Percentiles rank a stretch among this genome's conserved stretches.
Evolutionary conservation across 2,797 vertebrate species (phyloP).

Genomic region (Taenioides sp.): DNA sequence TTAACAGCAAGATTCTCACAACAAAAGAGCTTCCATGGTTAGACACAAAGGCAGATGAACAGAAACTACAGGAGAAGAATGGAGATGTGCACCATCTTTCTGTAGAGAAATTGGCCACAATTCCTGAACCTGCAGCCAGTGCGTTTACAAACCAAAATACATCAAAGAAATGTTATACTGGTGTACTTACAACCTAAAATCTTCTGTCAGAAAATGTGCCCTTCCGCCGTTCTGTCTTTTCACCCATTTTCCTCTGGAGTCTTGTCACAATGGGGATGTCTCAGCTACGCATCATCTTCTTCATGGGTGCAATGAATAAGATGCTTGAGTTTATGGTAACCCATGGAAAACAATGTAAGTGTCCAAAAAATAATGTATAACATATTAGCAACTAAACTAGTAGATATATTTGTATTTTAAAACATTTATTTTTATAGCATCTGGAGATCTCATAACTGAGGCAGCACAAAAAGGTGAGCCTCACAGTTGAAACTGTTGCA

Average conservation of each 20-base stretch:
- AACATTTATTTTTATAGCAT: slow-evolving; percentile 55
- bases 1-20: slow-evolving; percentile 78
- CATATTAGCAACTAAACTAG: no score
- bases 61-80: slow-evolving; percentile 74
- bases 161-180: not conserved
- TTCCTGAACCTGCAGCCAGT: slow-evolving; percentile 51
- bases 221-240: slow-evolving; percentile 83
- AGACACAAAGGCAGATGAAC: slow-evolving; percentile 63
- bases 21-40: slow-evolving; percentile 55
- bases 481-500: not conserved
- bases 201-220: slow-evolving; percentile 66
- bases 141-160: slow-evolving; percentile 25
- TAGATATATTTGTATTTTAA: not conserved
- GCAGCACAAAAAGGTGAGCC: slow-evolving; percentile 74
- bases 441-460: slow-evolving; percentile 34
- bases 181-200: not conserved
- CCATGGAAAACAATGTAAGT: slow-evolving; percentile 75
- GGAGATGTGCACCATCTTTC: slow-evolving; percentile 58
- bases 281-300: slow-evolving; percentile 90
- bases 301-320: slow-evolving; percentile 93
- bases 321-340: slow-evolving; percentile 86
- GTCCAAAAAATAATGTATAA: not conserved
- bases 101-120: slow-evolving; percentile 62
- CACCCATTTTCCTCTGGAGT: slow-evolving; percentile 91
- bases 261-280: slow-evolving; percentile 91